Percentiles rank a stretch among this genome's conserved stretches.
Conservation (phyloP, 2,113 vertebrate genomes). For the Psophia crepitans region DNA sequence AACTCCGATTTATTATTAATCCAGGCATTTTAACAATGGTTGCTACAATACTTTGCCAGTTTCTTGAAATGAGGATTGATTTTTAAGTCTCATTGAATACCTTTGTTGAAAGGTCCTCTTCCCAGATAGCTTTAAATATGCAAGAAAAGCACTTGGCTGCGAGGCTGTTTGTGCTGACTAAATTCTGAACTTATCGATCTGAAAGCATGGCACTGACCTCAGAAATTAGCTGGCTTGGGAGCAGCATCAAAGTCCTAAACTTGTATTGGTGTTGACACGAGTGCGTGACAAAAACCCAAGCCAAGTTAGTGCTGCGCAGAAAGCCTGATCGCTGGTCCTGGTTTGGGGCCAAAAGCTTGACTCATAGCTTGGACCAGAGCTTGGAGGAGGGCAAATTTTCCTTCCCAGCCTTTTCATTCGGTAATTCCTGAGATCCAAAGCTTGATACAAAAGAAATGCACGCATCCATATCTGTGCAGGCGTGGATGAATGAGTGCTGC, state of each 20-base stretch:
- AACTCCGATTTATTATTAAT: not conserved
- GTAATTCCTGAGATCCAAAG: not conserved
- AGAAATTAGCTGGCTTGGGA: not conserved
- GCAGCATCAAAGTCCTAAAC: not conserved
- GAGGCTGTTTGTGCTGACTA: slow-evolving; percentile 44
- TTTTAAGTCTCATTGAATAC: slow-evolving; percentile 38
- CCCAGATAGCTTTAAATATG: slow-evolving; percentile 37
- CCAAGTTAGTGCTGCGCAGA: not conserved
- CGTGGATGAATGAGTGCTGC: not conserved
- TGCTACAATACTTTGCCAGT: not conserved
- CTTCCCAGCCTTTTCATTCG: not conserved
- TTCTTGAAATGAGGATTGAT: slow-evolving; percentile 18
- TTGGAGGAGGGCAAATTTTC: not conserved
- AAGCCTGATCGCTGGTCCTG: not conserved
- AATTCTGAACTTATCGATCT: slow-evolving; percentile 3
- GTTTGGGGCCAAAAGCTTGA: slow-evolving; percentile 5
- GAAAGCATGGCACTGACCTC: not conserved
- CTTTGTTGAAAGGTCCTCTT: slow-evolving; percentile 32
- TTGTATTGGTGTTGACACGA: not conserved
- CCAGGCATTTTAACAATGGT: not conserved
- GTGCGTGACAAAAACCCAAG: not conserved
- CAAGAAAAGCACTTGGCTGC: not conserved
- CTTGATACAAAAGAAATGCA: not conserved
- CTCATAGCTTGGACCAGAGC: not conserved
- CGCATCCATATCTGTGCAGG: fast-evolving